These are phyloP conservation scores for Zonitis immaculata DNA, from an alignment of 2,888 invertebrate genomes.

Conservation along the genomic window DNA sequence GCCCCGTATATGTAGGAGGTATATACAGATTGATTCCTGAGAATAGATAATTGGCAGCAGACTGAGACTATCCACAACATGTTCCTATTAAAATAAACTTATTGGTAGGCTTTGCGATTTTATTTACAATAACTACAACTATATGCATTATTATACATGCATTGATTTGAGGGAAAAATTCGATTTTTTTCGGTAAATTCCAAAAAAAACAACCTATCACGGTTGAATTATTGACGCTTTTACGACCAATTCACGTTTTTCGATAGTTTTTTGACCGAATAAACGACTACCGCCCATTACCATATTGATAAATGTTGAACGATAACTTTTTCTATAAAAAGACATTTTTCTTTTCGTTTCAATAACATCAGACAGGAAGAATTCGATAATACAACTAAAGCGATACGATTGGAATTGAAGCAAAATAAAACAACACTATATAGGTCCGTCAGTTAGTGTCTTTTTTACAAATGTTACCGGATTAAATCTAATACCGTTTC, in stretches of 20 bases:
- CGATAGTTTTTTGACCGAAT: neutral
- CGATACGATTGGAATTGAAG: no score
- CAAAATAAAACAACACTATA: no score
- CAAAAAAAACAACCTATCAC: no score
- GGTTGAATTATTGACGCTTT: neutral
- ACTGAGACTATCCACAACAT: neutral
- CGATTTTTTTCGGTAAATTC: neutral
- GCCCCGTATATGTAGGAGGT: no score
- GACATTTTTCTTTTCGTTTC: neutral
- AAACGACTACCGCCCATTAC: neutral
- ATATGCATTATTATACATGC: no score
- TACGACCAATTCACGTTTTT: neutral
- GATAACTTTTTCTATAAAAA: neutral
- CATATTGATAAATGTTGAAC: neutral
- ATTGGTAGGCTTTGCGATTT: neutral
- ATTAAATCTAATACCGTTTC: neutral
- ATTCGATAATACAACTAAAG: no score
- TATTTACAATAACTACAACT: neutral
- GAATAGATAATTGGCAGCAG: slow-evolving; percentile 16
- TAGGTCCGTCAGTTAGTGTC: neutral
- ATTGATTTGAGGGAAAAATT: no score
- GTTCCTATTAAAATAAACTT: neutral
- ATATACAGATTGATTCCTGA: slow-evolving; percentile 15
- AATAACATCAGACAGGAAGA: no score
- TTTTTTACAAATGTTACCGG: neutral